Evolutionary conservation across 37 sponge, comb jelly and placozoan species (phyloP), one percentile per base, ranked within the genome.

Genomic region (Halichondria panicea): DNA sequence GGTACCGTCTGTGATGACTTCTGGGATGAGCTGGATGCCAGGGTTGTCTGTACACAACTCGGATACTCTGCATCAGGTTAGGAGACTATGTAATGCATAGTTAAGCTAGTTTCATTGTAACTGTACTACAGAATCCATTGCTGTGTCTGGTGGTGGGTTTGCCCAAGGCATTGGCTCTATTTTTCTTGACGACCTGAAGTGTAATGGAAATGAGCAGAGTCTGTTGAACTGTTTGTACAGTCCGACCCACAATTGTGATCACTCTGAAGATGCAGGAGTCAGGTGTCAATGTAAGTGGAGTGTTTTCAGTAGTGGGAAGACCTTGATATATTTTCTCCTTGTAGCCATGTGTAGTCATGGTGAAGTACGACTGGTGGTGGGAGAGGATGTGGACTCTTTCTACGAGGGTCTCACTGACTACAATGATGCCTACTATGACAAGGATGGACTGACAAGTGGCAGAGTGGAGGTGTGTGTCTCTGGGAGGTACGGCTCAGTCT

Each of bases 401-500:
- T 79, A 79, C 79, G 30, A 21, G 11, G 79, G 79, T 4, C 15
- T 25, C 39, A 79, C 69, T 21, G 24, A 57, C 11, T 68, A 79
- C 43, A 58, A 68, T 33, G 24, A 12, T 13, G 34, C 68, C 24
- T 81, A 73, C 55, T 81, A 37, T 15, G 43, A 42, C 39, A 72
- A 64, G 18, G 66, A 72, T 32, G 57, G 44, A 63, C 82, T 81
- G 44, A 63, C 55, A 39, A 56, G 46, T 21, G 82, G 82, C 1
- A 72, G 82, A 66, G 82, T 81, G n/a, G 82, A 81, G 33, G 74
- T 81, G 37, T 81, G 82, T 52, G 21, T 64, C 3, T 65, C 74
- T 42, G 82, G 82, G 37, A 72, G 66, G 28, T 81, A 81, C 54
- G 82, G 82, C 35, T 55, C 82, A 36, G 63, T 81, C 42, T 81